Evolutionary conservation across 2,113 vertebrate genomes (phyloP).

Genomic region (Willisornis vidua): DNA sequence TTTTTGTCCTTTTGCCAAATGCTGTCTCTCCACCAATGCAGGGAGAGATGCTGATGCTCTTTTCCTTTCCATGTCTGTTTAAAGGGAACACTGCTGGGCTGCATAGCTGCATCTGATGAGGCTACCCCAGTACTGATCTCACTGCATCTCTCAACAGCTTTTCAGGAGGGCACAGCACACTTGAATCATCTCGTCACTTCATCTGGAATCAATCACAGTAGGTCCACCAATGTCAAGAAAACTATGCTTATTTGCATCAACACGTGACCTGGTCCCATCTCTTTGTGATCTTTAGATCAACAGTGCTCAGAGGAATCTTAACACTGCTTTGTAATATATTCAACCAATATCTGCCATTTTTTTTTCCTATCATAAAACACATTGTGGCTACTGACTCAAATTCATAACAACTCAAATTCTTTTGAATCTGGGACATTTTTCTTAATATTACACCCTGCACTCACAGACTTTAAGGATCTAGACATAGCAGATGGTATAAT

Average conservation of each 20-base stretch:
- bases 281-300: constrained; percentile 25
- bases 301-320: neutral
- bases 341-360: neutral
- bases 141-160: constrained; percentile 47
- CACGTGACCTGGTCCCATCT: constrained; percentile 38
- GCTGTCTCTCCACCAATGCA: neutral
- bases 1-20: neutral
- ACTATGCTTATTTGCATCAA: constrained; percentile 58
- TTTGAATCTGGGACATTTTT: neutral
- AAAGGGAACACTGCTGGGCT: neutral
- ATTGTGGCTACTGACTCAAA: neutral
- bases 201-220: constrained; percentile 63
- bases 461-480: neutral
- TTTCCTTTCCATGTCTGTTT: neutral
- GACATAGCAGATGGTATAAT: neutral
- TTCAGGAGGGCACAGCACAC: constrained; percentile 2
- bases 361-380: neutral
- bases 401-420: neutral
- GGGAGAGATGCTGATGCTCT: neutral
- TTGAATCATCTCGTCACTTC: constrained; percentile 32
- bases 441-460: neutral
- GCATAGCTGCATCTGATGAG: neutral
- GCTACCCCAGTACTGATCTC: neutral
- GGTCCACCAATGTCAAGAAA: constrained; percentile 47
- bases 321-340: neutral